Conservation (phyloP, 2,113 vertebrate species). For the Larimichthys crocea region DNA sequence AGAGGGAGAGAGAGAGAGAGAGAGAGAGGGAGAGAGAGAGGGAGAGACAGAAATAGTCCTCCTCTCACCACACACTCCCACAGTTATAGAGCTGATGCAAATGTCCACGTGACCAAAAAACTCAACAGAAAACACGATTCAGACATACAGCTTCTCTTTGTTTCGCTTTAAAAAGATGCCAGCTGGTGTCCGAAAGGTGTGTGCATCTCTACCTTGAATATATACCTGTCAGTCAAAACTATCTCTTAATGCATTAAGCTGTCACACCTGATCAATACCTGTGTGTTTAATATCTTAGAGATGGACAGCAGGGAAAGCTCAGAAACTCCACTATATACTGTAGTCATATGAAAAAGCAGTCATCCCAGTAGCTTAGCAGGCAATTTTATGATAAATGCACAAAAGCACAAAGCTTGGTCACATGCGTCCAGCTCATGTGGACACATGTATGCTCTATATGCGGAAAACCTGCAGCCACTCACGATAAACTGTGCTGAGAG, state of each 20-base stretch:
- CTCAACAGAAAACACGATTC: constrained; percentile 17
- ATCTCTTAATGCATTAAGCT: constrained; percentile 35
- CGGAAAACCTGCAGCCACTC: constrained; percentile 23
- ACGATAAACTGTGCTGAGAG: background rate
- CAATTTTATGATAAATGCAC: constrained; percentile 11
- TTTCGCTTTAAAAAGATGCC: background rate
- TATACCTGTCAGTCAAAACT: background rate
- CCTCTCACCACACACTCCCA: constrained; percentile 30
- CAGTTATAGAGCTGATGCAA: constrained; percentile 49
- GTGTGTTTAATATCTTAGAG: constrained; percentile 6
- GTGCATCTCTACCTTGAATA: background rate
- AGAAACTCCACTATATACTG: background rate
- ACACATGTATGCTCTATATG: background rate
- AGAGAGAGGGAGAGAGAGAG: background rate
- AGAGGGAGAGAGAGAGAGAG: constrained; percentile 9
- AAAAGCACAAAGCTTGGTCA: constrained; percentile 23
- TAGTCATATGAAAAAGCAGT: constrained; percentile 8
- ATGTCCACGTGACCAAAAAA: constrained; percentile 38
- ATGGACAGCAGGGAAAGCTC: background rate
- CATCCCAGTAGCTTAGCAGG: constrained; percentile 23
- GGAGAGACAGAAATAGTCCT: constrained; percentile 33
- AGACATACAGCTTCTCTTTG: background rate
- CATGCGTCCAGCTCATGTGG: constrained; percentile 8
- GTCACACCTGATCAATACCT: constrained; percentile 43
- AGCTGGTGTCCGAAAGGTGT: background rate